Percentiles rank a stretch among this genome's conserved stretches.
Evolutionary conservation across 2,113 vertebrate species (phyloP).

Genomic region (Nansenia antarctica): DNA sequence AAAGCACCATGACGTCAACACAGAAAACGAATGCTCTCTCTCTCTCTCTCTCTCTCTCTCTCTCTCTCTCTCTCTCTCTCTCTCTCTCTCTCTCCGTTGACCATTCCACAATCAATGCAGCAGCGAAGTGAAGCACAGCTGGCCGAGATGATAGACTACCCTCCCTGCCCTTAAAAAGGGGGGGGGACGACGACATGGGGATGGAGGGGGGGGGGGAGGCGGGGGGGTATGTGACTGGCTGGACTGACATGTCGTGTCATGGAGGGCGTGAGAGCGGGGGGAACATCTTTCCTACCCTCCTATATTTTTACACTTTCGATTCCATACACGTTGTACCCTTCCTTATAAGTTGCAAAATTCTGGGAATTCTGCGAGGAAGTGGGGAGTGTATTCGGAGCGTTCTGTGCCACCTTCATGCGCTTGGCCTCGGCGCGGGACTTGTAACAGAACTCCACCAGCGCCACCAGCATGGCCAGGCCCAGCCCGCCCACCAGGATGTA

Average conservation of each 20-base stretch:
- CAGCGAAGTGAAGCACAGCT: too few species aligned
- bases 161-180: not conserved
- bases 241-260: not conserved
- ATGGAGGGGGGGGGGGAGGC: not conserved
- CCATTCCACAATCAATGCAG: too few species aligned
- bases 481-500: slow-evolving; percentile 99
- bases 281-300: slow-evolving; percentile 87
- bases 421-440: slow-evolving; percentile 97
- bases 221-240: not conserved
- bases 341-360: slow-evolving; percentile 89
- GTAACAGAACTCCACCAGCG: slow-evolving; percentile 99
- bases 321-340: slow-evolving; percentile 99
- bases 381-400: slow-evolving; percentile 46
- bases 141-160: too few species aligned
- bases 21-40: too few species aligned
- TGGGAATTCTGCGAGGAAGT: slow-evolving; percentile 6
- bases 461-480: slow-evolving; percentile 97
- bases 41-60: too few species aligned
- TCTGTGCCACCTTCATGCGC: slow-evolving; percentile 99
- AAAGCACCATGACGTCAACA: too few species aligned
- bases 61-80: too few species aligned
- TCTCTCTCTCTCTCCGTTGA: too few species aligned
- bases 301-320: slow-evolving; percentile 99
- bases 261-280: not conserved
- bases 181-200: not conserved